Conservation (phyloP, 2,113 vertebrate species). For the Pygoscelis antarcticus region DNA sequence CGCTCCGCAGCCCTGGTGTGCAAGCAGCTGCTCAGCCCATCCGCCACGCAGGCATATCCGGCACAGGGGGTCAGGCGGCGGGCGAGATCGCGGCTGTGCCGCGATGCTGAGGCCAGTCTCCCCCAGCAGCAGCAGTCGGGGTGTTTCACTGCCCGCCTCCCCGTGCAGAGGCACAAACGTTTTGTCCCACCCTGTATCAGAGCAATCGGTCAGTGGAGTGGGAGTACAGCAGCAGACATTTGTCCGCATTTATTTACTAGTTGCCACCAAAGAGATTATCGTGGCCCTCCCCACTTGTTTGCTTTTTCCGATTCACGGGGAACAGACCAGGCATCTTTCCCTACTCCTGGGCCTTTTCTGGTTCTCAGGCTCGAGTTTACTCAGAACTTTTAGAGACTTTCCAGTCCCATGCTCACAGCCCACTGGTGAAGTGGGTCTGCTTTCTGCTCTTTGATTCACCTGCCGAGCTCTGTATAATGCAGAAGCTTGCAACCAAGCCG, state of each 20-base stretch:
- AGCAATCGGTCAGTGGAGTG: not conserved
- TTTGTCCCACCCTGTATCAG: not conserved
- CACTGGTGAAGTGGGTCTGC: not conserved
- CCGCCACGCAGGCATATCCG: rapidly evolving
- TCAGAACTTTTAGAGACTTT: not conserved
- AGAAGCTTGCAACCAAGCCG: not conserved
- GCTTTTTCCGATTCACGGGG: not conserved
- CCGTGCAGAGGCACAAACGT: not conserved
- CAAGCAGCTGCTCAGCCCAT: not conserved
- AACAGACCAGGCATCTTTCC: not conserved
- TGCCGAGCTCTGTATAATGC: rapidly evolving
- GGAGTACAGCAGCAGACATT: not conserved
- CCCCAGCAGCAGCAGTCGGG: not conserved
- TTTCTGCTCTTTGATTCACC: not conserved
- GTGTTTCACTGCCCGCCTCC: not conserved
- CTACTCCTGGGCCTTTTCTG: not conserved
- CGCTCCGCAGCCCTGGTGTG: not conserved
- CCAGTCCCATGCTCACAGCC: not conserved
- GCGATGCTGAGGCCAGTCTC: rapidly evolving
- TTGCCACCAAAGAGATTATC: not conserved
- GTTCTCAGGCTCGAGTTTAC: not conserved
- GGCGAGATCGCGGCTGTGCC: rapidly evolving
- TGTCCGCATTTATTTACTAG: not conserved
- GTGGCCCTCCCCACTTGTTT: not conserved
- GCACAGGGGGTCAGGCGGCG: rapidly evolving